Base-by-base conservation (phyloP, 1,140 invertebrate species). In the Ceratoteleas bidentatus region DNA sequence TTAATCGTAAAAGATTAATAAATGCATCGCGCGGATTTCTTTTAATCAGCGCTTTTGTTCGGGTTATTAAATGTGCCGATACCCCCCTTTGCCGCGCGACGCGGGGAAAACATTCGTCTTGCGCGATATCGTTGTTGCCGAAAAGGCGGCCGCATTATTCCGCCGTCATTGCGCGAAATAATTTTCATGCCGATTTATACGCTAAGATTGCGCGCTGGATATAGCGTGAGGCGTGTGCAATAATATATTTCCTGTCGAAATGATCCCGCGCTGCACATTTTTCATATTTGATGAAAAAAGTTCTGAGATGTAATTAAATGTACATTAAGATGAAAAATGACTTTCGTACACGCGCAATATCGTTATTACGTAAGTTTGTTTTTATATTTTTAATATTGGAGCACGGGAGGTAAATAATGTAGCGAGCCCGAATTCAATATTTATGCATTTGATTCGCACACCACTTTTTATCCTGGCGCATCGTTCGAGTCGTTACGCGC, bases 251-350 rank as follows among this genome's bases (percentile, higher is more conserved):
- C 61, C 47, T 69, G 56, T 68, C 53, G 62, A 47, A 74, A 69
- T 74, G 40, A 74, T 74, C 64, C 57, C 50, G 15, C 36, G 15
- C 4, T 45, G 69, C 24, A 54, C 70, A 75, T 81, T 81, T 81
- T 75, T 81, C 78, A 75, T 61, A 45, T 70, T 70, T 75, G 70
- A 75, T 81, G 64, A 74, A 81, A 81, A 73, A 80, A 80, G 69
- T 80, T 68, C 58, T 10, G 53, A 74, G 50, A 69, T 74, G 70
- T 70, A 75, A 81, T 81, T 74, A 81, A 81, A 81, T 75, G 70
- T 75, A 40, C 70, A 81, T 75, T 81, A 81, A 75, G 78, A 74
- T 75, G 64, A 75, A 75, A 74, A 75, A 70, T 75, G 57, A 75
- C 65, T 81, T 81, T 69, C 60, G 43, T 60, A 53, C 70, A 65